A percentile compares a stretch with the other conserved stretches of the same genome.
Conservation (phyloP, 1,140 invertebrate species). For the Bombyx mandarina region DNA sequence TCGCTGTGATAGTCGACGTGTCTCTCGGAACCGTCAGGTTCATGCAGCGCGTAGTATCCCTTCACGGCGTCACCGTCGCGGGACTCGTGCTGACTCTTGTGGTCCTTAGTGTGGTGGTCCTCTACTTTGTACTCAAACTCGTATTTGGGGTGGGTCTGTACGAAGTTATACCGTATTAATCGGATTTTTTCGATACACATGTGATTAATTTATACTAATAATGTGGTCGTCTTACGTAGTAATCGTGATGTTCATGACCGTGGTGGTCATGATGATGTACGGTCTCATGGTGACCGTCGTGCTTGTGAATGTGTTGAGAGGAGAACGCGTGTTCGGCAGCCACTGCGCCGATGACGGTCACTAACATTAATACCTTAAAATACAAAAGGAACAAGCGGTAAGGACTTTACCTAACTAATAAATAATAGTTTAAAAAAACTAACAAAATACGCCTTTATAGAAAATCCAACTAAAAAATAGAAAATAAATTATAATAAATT, state of each 20-base stretch:
- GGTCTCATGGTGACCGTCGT: constrained; percentile 9
- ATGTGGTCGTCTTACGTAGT: constrained; percentile 5
- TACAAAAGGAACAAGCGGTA: no score
- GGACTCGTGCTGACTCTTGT: constrained; percentile 35
- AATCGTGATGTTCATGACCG: constrained; percentile 7
- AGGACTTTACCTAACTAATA: no score
- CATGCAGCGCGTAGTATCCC: constrained; percentile 57
- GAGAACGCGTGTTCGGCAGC: constrained; percentile 11
- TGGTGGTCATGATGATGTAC: constrained; percentile 1
- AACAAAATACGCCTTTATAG: no score
- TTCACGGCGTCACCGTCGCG: constrained; percentile 53
- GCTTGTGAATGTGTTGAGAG: constrained; percentile 11
- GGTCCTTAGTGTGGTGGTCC: constrained; percentile 35
- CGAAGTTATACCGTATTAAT: background rate
- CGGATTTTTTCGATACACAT: background rate
- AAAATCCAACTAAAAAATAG: no score
- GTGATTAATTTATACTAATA: background rate
- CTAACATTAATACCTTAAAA: constrained; percentile 3
- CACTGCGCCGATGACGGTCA: constrained; percentile 3
- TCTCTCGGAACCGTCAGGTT: constrained; percentile 52
- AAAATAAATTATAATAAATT: no score
- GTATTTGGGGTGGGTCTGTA: constrained; percentile 41
- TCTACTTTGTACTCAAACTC: constrained; percentile 58
- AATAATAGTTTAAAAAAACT: no score
- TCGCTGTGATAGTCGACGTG: constrained; percentile 48